Percentiles rank a stretch among this genome's conserved stretches.
Conservation (phyloP, 2,113 vertebrate genomes). For the Phycodurus eques region DNA sequence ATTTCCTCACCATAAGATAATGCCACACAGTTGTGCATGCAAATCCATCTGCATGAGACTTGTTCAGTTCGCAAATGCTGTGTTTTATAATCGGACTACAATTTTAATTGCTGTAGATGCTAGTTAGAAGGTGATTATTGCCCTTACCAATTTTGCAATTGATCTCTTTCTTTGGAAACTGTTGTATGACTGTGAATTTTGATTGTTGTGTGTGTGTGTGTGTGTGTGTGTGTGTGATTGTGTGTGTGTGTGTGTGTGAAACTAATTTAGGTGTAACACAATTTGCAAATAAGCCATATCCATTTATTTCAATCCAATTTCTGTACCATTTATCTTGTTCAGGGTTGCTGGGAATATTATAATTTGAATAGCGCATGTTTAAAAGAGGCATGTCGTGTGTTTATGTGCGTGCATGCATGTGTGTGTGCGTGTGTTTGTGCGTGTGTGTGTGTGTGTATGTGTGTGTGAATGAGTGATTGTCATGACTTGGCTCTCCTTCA, state of each 20-base stretch:
- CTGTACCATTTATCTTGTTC: neutral
- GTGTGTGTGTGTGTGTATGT: neutral
- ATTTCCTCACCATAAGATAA: neutral
- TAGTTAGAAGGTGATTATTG: slow-evolving; percentile 6
- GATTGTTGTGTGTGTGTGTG: neutral
- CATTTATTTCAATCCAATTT: slow-evolving; percentile 2
- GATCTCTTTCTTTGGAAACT: neutral
- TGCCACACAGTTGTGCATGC: neutral
- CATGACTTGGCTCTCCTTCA: slow-evolving; percentile 17
- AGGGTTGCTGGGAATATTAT: neutral
- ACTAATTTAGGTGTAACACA: neutral
- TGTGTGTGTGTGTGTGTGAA: neutral
- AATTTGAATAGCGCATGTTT: neutral
- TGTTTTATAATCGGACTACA: neutral
- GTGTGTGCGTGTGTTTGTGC: neutral
- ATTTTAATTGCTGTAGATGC: neutral
- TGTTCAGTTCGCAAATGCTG: neutral
- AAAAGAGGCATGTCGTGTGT: neutral
- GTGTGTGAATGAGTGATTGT: slow-evolving; percentile 11
- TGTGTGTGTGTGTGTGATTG: slow-evolving; percentile 8
- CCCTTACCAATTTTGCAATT: neutral
- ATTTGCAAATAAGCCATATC: neutral
- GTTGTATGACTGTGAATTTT: neutral
- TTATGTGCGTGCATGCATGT: neutral
- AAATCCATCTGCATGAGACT: neutral